Percentiles rank a stretch among this genome's conserved stretches.
Evolutionary conservation across 2,888 invertebrate genomes (phyloP).

Genomic region (Ommatoiulus sabulosus): DNA sequence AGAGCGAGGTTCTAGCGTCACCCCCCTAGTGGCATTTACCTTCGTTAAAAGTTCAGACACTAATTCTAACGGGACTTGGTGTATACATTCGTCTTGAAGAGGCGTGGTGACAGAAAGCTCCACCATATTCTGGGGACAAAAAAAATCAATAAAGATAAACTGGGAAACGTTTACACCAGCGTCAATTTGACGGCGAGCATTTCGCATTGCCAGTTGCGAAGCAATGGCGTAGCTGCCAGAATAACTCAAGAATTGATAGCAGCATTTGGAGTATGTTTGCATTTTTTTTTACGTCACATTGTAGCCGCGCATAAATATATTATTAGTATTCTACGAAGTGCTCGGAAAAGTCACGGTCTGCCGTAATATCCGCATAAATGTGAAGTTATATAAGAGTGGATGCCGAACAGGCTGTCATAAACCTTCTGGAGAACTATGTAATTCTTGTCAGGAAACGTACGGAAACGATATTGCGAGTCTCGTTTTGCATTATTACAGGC

Average conservation of each 20-base stretch:
- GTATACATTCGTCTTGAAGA: slow-evolving; percentile 81
- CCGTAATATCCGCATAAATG: not conserved
- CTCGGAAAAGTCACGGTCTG: not conserved
- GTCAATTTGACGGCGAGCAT: slow-evolving; percentile 40
- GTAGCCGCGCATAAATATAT: not conserved
- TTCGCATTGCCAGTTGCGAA: not conserved
- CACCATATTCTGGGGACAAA: slow-evolving; percentile 76
- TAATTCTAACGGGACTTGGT: slow-evolving; percentile 78
- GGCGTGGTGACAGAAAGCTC: slow-evolving; percentile 81
- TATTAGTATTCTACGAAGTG: not conserved
- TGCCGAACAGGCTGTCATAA: not conserved
- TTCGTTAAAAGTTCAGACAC: slow-evolving; percentile 77
- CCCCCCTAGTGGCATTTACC: not conserved
- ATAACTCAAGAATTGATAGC: not conserved
- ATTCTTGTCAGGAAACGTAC: not conserved
- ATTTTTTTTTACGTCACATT: not conserved
- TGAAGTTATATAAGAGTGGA: not conserved
- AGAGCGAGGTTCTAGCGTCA: too few species aligned
- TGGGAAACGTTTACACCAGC: not conserved
- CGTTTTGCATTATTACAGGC: slow-evolving; percentile 3
- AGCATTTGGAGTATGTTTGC: not conserved
- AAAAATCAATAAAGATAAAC: slow-evolving; percentile 52
- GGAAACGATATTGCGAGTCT: not conserved
- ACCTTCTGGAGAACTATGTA: not conserved
- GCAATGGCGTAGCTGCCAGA: not conserved